Percentiles rank a stretch among this genome's conserved stretches.
Evolutionary conservation across 2,888 invertebrate species (phyloP).

Genomic region (Nysson spinosus): DNA sequence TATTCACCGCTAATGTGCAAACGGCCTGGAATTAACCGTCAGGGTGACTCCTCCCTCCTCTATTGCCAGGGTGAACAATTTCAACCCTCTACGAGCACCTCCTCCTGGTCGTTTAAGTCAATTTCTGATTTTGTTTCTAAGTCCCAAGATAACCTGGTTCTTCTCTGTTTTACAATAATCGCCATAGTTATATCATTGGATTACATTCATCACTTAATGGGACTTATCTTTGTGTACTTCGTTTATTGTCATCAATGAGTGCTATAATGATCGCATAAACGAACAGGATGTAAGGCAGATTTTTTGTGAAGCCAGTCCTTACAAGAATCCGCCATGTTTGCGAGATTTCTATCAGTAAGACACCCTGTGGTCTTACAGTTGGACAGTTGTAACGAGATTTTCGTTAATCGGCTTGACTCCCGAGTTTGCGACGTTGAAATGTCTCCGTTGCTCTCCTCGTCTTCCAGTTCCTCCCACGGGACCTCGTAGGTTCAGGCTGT

Average conservation of each 20-base stretch:
- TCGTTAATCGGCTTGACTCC: conserved; percentile 65
- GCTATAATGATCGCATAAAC: no score
- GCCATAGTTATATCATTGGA: no score
- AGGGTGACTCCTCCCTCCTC: conserved; percentile 30
- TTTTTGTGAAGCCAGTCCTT: not conserved
- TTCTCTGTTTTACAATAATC: no score
- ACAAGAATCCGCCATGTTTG: not conserved
- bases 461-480: conserved; percentile 32
- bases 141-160: no score
- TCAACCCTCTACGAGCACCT: no score
- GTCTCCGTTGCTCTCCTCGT: conserved; percentile 23
- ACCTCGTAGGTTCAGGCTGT: conserved; percentile 30
- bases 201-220: no score
- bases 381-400: conserved; percentile 64
- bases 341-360: not conserved
- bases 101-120: no score
- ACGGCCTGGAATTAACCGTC: conserved; percentile 38
- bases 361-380: conserved; percentile 38
- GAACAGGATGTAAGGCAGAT: no score
- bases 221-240: no score
- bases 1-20: conserved; percentile 63
- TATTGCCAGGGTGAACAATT: not conserved
- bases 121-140: no score
- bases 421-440: conserved; percentile 26
- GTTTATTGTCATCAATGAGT: no score